Evolutionary conservation across 1,140 invertebrate species (phyloP).

Genomic region (Heliconius congener): DNA sequence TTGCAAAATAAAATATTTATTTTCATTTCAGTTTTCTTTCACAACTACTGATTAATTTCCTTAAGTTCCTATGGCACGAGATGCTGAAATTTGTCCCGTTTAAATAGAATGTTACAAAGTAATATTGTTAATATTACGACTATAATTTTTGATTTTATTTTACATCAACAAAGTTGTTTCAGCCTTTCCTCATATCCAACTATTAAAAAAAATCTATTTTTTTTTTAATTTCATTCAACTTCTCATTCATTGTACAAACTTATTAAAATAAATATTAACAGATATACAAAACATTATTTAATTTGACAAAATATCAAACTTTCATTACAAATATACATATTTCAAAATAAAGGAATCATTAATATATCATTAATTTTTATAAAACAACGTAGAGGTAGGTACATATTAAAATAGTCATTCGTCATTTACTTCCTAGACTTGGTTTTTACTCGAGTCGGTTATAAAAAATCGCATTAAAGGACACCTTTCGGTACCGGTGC

Average conservation of each 20-base stretch:
- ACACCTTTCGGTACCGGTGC: constrained; percentile 50
- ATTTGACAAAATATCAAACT: neutral
- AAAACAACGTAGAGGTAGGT: constrained; percentile 3
- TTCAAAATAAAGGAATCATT: neutral
- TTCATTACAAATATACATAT: neutral
- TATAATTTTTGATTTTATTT: too few species aligned
- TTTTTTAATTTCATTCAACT: too few species aligned
- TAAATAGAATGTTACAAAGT: neutral
- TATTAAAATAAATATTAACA: neutral
- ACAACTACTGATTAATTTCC: too few species aligned
- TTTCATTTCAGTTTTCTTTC: too few species aligned
- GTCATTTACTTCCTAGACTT: constrained; percentile 34
- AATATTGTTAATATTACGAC: neutral
- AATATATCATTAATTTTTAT: constrained; percentile 22
- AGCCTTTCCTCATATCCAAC: too few species aligned
- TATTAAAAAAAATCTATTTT: too few species aligned
- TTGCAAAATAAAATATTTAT: too few species aligned
- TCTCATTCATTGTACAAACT: too few species aligned
- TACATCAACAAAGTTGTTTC: too few species aligned
- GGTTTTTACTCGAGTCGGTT: constrained; percentile 36
- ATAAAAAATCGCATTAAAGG: constrained; percentile 47
- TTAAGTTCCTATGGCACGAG: too few species aligned
- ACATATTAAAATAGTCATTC: constrained; percentile 30
- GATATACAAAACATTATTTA: neutral
- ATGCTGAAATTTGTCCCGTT: too few species aligned